These are phyloP conservation scores for Mungos mungo DNA, from an alignment of 2,113 vertebrate species.

Conservation along the genomic window DNA sequence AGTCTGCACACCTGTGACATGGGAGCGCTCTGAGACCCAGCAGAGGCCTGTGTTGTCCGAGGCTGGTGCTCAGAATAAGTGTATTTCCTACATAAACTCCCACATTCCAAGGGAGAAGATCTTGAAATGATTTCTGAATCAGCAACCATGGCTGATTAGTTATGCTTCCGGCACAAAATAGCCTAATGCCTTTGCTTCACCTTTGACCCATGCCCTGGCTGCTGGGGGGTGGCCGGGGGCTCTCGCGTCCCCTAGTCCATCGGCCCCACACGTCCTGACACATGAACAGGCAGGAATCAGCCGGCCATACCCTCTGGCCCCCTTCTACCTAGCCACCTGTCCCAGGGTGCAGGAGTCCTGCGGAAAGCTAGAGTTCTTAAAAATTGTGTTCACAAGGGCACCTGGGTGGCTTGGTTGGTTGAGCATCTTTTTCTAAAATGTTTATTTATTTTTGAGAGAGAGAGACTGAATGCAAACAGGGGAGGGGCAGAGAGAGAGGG, in stretches of 20 bases:
- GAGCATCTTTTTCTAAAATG: too few relatives aligned
- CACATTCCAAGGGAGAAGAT: rapidly evolving
- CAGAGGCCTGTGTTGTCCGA: rapidly evolving
- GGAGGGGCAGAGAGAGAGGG: too few relatives aligned
- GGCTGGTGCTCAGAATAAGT: not conserved
- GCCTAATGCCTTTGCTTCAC: rapidly evolving
- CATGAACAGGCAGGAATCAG: rapidly evolving
- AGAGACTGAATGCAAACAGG: too few relatives aligned
- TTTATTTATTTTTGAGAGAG: too few relatives aligned
- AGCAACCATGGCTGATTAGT: rapidly evolving
- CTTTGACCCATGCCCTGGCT: rapidly evolving
- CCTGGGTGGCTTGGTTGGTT: too few relatives aligned
- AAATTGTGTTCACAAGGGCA: not conserved
- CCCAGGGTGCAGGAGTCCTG: rapidly evolving
- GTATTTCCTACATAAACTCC: rapidly evolving
- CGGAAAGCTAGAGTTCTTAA: not conserved
- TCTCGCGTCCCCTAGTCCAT: rapidly evolving
- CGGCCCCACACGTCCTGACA: rapidly evolving
- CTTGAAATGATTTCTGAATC: not conserved
- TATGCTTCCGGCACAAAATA: not conserved
- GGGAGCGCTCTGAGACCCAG: rapidly evolving
- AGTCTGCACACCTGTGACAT: rapidly evolving
- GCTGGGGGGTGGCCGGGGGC: not conserved
- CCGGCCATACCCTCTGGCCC: not conserved
- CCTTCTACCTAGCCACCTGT: rapidly evolving